phyloP scores from a whole-genome alignment of 2,797 vertebrate species.

The Moxostoma hubbsi region DNA sequence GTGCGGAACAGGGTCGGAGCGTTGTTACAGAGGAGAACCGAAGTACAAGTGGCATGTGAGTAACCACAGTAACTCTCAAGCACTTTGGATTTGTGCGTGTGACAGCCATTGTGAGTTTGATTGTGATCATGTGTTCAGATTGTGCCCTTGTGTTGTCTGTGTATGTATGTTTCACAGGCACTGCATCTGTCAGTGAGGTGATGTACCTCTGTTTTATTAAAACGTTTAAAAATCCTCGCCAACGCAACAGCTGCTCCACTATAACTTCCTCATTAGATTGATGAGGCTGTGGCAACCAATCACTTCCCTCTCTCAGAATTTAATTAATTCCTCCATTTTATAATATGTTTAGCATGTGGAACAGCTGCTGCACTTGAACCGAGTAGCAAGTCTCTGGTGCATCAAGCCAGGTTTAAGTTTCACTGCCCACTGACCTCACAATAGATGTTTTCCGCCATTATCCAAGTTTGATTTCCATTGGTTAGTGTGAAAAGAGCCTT shows the following conservation, averaged over 20 bases:
- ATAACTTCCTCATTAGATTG: slow-evolving; percentile 71
- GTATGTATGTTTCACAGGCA: slow-evolving; percentile 2
- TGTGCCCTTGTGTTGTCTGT: slow-evolving; percentile 8
- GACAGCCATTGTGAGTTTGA: background rate
- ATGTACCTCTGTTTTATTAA: slow-evolving; percentile 25
- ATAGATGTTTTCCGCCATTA: background rate
- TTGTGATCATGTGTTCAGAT: background rate
- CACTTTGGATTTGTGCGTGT: background rate
- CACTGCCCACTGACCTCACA: background rate
- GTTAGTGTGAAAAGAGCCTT: background rate
- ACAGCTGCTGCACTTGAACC: slow-evolving; percentile 29
- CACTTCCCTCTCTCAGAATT: slow-evolving; percentile 64
- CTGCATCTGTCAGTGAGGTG: slow-evolving; percentile 9
- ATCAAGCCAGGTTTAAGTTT: slow-evolving; percentile 25
- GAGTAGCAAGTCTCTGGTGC: slow-evolving; percentile 18
- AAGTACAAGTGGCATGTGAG: slow-evolving; percentile 99
- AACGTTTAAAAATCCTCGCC: background rate
- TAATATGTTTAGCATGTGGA: background rate
- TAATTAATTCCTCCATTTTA: slow-evolving; percentile 44
- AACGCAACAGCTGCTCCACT: slow-evolving; percentile 72
- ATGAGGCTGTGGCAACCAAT: slow-evolving; percentile 61
- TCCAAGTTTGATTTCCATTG: background rate
- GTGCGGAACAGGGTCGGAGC: slow-evolving; percentile 95
- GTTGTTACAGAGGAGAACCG: slow-evolving; percentile 91
- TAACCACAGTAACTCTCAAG: slow-evolving; percentile 55